phyloP scores from a whole-genome alignment of 2,797 vertebrate species.

The Limosa lapponica region DNA sequence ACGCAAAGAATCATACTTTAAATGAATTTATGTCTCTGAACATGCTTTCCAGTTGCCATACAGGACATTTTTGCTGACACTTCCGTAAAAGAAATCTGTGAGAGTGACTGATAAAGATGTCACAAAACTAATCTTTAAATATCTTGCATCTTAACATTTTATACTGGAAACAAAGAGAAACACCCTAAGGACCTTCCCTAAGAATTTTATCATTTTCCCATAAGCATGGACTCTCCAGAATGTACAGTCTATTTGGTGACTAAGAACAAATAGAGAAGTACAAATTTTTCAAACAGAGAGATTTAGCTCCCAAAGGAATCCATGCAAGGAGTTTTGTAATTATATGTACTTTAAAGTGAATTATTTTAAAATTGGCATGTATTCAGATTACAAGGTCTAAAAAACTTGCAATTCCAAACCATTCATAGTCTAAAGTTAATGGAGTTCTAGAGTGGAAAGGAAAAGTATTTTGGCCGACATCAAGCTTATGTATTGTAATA shows the following conservation, averaged over 20 bases:
- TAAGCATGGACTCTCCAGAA: not conserved
- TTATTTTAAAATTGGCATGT: not conserved
- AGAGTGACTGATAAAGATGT: not conserved
- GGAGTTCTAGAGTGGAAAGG: not conserved
- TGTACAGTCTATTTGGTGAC: not conserved
- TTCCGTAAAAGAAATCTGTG: not conserved
- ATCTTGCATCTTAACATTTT: not conserved
- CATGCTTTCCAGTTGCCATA: not conserved
- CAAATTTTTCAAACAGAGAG: not conserved
- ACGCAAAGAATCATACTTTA: not conserved
- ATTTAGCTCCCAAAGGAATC: not conserved
- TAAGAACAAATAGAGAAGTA: not conserved
- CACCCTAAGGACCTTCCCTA: not conserved
- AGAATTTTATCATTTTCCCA: not conserved
- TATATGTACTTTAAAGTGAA: not conserved
- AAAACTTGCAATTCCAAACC: not conserved
- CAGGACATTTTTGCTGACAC: not conserved
- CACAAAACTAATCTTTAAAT: not conserved
- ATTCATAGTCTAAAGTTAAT: not conserved
- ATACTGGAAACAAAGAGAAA: not conserved
- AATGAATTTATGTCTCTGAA: not conserved
- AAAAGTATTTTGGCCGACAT: not conserved
- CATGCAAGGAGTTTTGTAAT: not conserved
- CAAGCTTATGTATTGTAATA: not conserved
- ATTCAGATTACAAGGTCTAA: not conserved